Evolutionary conservation across 1,140 invertebrate genomes (phyloP), one percentile per base, ranked within the genome.

Genomic region (Leptopilina boulardi): DNA sequence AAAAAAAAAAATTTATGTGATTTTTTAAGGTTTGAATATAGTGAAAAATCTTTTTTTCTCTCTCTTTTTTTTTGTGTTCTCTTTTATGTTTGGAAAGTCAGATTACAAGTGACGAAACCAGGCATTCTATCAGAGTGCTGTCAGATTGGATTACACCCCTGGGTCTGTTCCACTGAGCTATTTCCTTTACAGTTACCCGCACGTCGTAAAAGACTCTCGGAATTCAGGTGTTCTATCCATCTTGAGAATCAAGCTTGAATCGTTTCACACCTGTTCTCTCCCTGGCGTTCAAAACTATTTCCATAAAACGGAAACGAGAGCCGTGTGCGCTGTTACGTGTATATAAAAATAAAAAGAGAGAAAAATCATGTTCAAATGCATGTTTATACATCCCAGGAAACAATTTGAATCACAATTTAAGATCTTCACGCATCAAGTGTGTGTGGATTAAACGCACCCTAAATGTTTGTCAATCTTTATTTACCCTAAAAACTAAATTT

Each of bases 181-280:
- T 66, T 66, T 66, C 26, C 59, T 66, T 66, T 66, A 66, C 59
- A 66, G 59, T 66, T 66, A 66, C 26, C 23, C 59, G n/a, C n/a
- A 30, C 21, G 26, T 30, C 59, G 26, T 66, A 66, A 66, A 47
- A 30, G 51, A 54, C 51, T 54, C 8, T 54, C 8, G 51, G 51
- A 54, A 66, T 23, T 66, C 59, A 66, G 59, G 26, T 66, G 59
- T 34, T 66, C 59, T 30, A 26, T 66, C 59, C 54, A 19, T 59
- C 59, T 66, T 66, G 59, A 66, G 59, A 66, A 66, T 66, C 59
- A 66, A 66, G 23, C 59, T 5, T n/a, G 59, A 15, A 66, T 30
- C 59, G 59, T 66, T 66, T 66, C 59, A 66, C 59, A 66, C 59
- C 59, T 66, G 59, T 30, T 66, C 59, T 23, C 23, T 30, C 9